Evolutionary conservation across 2,797 vertebrate species (phyloP).

Genomic region (Erithacus rubecula): DNA sequence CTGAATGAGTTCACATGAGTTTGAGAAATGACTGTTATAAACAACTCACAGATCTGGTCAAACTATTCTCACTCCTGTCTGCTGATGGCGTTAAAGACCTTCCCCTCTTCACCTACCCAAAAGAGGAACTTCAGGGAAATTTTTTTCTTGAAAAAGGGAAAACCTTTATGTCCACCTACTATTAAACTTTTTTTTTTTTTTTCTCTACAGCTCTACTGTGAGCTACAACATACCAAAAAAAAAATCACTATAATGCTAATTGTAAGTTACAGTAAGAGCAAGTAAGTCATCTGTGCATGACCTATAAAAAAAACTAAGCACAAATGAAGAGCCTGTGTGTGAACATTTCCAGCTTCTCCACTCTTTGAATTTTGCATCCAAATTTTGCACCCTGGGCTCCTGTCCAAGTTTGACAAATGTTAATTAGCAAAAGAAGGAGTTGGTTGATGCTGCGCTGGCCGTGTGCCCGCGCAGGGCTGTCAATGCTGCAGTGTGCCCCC

Average conservation of each 20-base stretch:
- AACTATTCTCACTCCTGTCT: background rate
- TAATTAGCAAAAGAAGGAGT: slow-evolving; percentile 2
- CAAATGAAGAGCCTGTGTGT: slow-evolving; percentile 12
- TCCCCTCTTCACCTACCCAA: background rate
- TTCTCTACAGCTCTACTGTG: background rate
- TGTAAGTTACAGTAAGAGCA: slow-evolving; percentile 8
- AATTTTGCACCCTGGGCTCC: background rate
- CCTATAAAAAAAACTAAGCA: slow-evolving; percentile 1
- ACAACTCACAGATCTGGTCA: background rate
- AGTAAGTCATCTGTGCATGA: background rate
- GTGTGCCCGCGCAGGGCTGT: background rate
- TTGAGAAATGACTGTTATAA: background rate
- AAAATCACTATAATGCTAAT: background rate
- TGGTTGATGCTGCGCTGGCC: background rate
- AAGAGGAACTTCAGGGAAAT: background rate
- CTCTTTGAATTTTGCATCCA: slow-evolving; percentile 7
- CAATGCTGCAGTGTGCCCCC: background rate
- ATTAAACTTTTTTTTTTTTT: background rate
- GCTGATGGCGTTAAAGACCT: background rate
- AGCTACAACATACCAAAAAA: background rate
- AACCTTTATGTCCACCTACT: background rate
- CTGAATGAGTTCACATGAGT: background rate
- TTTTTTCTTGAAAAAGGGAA: background rate
- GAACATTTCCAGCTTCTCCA: slow-evolving; percentile 18
- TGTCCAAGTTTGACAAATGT: slow-evolving; percentile 38